phyloP scores from a whole-genome alignment of 1,140 invertebrate genomes.

The Drosophila melanogaster region DNA sequence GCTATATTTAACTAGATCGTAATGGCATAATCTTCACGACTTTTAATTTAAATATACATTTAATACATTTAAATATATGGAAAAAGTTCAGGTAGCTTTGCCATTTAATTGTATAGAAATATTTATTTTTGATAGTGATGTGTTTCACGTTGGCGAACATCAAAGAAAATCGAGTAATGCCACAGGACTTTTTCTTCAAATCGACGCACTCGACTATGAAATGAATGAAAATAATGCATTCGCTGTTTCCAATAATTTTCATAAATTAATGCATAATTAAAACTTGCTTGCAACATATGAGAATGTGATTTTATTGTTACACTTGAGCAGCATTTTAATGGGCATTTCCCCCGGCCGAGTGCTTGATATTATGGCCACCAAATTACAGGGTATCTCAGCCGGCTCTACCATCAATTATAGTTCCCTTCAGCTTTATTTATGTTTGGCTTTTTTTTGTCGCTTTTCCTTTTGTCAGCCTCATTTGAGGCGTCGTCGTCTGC shows the following conservation, averaged over 20 bases:
- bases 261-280: too few species aligned
- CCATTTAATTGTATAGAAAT: slow-evolving; percentile 10
- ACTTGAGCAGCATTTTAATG: too few species aligned
- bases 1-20: slow-evolving; percentile 16
- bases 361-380: not conserved
- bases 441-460: slow-evolving; percentile 38
- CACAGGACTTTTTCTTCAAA: not conserved
- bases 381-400: slow-evolving; percentile 20
- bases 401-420: not conserved
- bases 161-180: slow-evolving; percentile 26
- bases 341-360: too few species aligned
- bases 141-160: slow-evolving; percentile 16
- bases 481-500: slow-evolving; percentile 64
- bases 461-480: slow-evolving; percentile 53
- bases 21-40: not conserved
- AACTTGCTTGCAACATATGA: too few species aligned
- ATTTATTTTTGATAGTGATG: slow-evolving; percentile 22
- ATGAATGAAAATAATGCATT: not conserved
- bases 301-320: too few species aligned
- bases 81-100: slow-evolving; percentile 4
- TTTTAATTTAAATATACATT: too few species aligned
- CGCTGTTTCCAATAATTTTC: too few species aligned
- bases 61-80: not conserved
- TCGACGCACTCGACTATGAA: not conserved
- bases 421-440: slow-evolving; percentile 37